Evolutionary conservation across 2,113 vertebrate genomes (phyloP), one percentile per base, ranked within the genome.

Genomic region (Scolopax mira): DNA sequence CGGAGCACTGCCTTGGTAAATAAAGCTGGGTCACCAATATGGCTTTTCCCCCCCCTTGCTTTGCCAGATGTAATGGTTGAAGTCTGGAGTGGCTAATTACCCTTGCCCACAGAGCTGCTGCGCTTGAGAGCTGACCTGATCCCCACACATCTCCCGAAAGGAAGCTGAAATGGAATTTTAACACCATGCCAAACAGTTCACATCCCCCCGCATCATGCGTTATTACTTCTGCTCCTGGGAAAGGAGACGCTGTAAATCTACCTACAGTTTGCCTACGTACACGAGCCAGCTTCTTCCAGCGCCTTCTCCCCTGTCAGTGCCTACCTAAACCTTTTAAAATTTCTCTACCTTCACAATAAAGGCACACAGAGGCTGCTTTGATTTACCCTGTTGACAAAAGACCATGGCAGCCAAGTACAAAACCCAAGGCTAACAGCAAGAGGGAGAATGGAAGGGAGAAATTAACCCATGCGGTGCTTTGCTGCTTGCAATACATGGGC

Each of bases 181-280:
- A 98, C 98, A 95, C 96, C 94, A 96, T 79, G 94, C 91, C 95
- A 92, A 97, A 97, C 97, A 92, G 92, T 91, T 95, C 95, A 72
- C 98, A 97, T 97, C 92, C 94, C 91, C 79, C 90, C 80, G 91
- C 89, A 93, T 88, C 89, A 93, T 90, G 97, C 95, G 94, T 97
- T 98, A 98, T 98, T 97, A 95, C 98, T 98, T 96, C 97, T 98
- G 97, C 98, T 98, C 97, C 97, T 95, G 97, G 98, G 85, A 79
- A 85, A 62, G 73, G 73, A 71, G 98, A 98, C 79, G 95, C 98
- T 96, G 97, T 85, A 87, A 97, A 97, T 93, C 90, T 85, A 85
- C 79, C 93, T 35, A 31, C 27, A 55, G 41, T 85, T 90, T 89
- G 85, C 75, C 51, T 35, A 51, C 4, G 1, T n/a, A 33, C 0